phyloP scores from a whole-genome alignment of 1,140 invertebrate genomes.

The Drosophila kohkoa region DNA sequence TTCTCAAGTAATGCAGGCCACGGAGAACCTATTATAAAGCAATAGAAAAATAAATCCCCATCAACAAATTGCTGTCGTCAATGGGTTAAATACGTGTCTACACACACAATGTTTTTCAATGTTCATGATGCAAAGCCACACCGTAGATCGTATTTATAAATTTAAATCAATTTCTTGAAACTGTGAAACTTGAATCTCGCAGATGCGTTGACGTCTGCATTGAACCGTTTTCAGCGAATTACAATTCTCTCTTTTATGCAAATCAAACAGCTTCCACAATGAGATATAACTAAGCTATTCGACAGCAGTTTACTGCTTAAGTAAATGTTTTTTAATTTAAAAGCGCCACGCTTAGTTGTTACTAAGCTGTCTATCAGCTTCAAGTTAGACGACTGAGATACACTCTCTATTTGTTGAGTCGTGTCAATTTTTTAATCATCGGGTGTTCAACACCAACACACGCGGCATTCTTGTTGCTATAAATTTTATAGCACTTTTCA shows the following conservation, averaged over 20 bases:
- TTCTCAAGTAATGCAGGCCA: constrained; percentile 14
- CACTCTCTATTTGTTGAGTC: too few species aligned
- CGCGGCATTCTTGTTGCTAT: not conserved
- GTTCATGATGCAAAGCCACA: constrained; percentile 3
- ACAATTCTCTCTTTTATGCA: constrained; percentile 20
- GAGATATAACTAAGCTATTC: not conserved
- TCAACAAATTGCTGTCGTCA: constrained; percentile 22
- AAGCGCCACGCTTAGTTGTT: too few species aligned
- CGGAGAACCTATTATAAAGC: not conserved
- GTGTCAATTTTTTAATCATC: too few species aligned
- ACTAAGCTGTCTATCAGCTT: too few species aligned
- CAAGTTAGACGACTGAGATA: too few species aligned
- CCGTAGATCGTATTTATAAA: constrained; percentile 19
- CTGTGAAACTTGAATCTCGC: constrained; percentile 47
- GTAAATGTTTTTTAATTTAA: too few species aligned
- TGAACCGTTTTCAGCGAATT: constrained; percentile 30
- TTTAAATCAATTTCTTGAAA: constrained; percentile 47
- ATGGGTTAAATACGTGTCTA: constrained; percentile 63
- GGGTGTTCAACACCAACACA: too few species aligned
- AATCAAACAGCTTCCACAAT: not conserved
- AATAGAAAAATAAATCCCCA: constrained; percentile 4
- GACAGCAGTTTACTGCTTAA: not conserved
- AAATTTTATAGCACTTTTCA: constrained; percentile 20
- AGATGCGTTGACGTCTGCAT: constrained; percentile 28
- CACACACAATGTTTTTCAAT: constrained; percentile 1